Evolutionary conservation across 1,140 invertebrate genomes (phyloP).

Genomic region (Saccostrea cuccullata): DNA sequence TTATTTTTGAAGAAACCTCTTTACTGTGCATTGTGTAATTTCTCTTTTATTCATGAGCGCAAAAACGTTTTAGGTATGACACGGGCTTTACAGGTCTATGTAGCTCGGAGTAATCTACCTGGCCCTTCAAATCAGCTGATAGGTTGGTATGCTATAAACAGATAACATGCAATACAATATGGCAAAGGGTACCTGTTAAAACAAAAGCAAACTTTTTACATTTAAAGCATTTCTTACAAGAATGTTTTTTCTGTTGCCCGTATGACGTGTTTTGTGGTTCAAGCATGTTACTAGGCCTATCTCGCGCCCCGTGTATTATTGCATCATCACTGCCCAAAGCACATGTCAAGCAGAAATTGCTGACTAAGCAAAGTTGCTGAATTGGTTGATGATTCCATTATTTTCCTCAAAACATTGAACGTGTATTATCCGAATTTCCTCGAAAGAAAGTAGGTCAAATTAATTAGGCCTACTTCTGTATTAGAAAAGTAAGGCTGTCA

Average conservation of each 20-base stretch:
- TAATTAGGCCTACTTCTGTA: not conserved
- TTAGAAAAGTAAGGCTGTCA: no score
- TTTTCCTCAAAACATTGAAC: not conserved
- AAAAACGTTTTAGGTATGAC: not conserved
- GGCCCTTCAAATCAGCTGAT: slow-evolving; percentile 12
- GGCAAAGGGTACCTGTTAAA: not conserved
- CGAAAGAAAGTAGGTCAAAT: not conserved
- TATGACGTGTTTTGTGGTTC: not conserved
- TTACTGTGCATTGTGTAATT: not conserved
- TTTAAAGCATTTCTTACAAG: not conserved
- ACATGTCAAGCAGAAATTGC: not conserved
- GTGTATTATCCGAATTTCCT: slow-evolving; percentile 1
- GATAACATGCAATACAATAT: slow-evolving; percentile 2
- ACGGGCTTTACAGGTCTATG: not conserved
- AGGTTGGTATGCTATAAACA: slow-evolving; percentile 2
- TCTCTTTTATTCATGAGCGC: no score
- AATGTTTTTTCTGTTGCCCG: not conserved
- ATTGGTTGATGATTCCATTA: not conserved
- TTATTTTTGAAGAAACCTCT: not conserved
- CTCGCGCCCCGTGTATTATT: not conserved
- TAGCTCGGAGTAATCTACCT: not conserved
- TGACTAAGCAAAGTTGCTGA: not conserved
- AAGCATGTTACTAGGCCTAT: not conserved
- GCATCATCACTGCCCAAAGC: not conserved
- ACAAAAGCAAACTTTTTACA: not conserved